Conservation (phyloP, 2,797 vertebrate genomes). For the Aythya fuligula region DNA sequence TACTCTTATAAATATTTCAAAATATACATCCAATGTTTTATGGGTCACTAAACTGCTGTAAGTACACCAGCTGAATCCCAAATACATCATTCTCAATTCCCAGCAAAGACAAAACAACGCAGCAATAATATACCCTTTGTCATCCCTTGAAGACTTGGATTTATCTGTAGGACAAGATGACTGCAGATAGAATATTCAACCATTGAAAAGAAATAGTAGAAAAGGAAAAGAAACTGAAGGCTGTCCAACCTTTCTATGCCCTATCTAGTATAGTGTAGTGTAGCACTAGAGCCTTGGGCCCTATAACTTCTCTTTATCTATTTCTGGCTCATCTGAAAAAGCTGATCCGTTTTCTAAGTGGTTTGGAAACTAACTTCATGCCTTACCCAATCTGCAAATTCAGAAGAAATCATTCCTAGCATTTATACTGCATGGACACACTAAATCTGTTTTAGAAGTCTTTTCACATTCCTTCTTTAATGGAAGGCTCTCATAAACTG, state of each 20-base stretch:
- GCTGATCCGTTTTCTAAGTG: background rate
- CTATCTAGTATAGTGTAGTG: background rate
- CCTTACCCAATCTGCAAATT: background rate
- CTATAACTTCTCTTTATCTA: background rate
- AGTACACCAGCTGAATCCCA: constrained; percentile 68
- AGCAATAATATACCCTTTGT: background rate
- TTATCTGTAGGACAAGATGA: constrained; percentile 22
- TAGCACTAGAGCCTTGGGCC: background rate
- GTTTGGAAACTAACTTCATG: background rate
- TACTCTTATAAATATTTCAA: constrained; percentile 51
- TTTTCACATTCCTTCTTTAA: background rate
- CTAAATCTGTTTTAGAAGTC: background rate
- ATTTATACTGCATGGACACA: background rate
- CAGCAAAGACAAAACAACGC: constrained; percentile 45
- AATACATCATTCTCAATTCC: constrained; percentile 69
- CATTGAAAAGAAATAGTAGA: background rate
- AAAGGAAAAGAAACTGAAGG: background rate
- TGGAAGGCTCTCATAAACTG: background rate
- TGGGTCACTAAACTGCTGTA: constrained; percentile 71
- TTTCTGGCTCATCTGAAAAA: background rate
- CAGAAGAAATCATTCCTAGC: background rate
- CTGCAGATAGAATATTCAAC: constrained; percentile 3
- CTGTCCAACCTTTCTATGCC: background rate
- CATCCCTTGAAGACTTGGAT: constrained; percentile 8
- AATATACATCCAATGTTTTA: constrained; percentile 25